Conservation (phyloP, 1,140 invertebrate species). For the Eumeta japonica region DNA sequence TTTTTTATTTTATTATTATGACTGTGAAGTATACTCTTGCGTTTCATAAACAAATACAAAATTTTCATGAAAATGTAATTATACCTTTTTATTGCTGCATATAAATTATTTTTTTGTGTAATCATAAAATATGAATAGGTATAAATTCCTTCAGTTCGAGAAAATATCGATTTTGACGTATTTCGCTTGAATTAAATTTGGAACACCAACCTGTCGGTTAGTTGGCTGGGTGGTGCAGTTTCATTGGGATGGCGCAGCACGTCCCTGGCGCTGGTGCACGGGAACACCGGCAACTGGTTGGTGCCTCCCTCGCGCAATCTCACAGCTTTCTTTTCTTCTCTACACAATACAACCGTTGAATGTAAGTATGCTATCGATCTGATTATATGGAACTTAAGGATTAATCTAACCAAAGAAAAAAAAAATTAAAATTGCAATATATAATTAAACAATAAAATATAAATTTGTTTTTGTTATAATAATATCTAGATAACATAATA, state of each 20-base stretch:
- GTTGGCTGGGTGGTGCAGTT: slow-evolving; percentile 37
- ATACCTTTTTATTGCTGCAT: too few relatives aligned
- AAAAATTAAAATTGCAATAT: too few relatives aligned
- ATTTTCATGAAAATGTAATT: too few relatives aligned
- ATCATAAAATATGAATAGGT: too few relatives aligned
- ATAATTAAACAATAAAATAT: too few relatives aligned
- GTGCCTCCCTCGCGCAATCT: slow-evolving; percentile 44
- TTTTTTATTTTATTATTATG: too few relatives aligned
- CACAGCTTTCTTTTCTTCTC: slow-evolving; percentile 30
- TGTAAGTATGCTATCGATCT: slow-evolving; percentile 36
- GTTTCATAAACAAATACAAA: too few relatives aligned
- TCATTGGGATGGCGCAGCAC: slow-evolving; percentile 60
- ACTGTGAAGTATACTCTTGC: too few relatives aligned
- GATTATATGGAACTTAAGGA: background rate
- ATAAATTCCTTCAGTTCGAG: too few relatives aligned
- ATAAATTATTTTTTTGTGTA: too few relatives aligned
- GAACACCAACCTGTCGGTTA: slow-evolving; percentile 43
- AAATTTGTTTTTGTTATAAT: too few relatives aligned
- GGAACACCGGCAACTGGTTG: slow-evolving; percentile 59
- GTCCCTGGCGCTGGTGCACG: slow-evolving; percentile 59
- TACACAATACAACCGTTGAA: slow-evolving; percentile 35
- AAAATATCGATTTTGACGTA: slow-evolving; percentile 9
- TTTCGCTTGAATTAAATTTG: slow-evolving; percentile 22
- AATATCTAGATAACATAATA: too few relatives aligned
- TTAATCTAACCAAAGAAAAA: background rate